A percentile compares a stretch with the other conserved stretches of the same genome.
phyloP scores from a whole-genome alignment of 2,888 invertebrate genomes.

The Hypercompe scribonia region DNA sequence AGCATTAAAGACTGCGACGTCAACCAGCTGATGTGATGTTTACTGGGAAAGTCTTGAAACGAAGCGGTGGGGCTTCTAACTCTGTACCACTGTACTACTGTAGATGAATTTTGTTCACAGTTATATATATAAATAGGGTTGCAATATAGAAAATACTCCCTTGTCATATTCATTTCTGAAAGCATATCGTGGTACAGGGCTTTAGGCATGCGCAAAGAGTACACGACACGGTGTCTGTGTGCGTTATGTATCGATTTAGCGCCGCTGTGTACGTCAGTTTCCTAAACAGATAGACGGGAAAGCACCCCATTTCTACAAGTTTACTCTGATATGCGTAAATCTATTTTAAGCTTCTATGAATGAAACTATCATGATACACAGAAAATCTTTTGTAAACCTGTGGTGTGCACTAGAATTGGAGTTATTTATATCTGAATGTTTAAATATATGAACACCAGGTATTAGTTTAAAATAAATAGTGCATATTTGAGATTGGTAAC shows the following conservation, averaged over 20 bases:
- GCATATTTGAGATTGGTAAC: background rate
- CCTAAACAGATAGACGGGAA: constrained; percentile 67
- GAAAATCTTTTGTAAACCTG: constrained; percentile 22
- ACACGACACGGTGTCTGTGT: constrained; percentile 66
- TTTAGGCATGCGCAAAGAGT: constrained; percentile 73
- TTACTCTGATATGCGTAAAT: constrained; percentile 66
- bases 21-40: constrained; percentile 84
- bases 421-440: background rate
- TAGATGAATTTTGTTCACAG: constrained; percentile 51
- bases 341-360: constrained; percentile 73
- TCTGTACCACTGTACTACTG: constrained; percentile 70
- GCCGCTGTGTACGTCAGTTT: constrained; percentile 80
- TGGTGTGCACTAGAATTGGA: background rate
- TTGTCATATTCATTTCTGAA: constrained; percentile 54
- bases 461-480: background rate
- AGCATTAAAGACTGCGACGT: constrained; percentile 76
- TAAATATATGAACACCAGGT: background rate
- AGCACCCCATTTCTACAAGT: constrained; percentile 56
- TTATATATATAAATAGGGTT: constrained; percentile 31
- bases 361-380: constrained; percentile 57
- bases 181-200: constrained; percentile 71
- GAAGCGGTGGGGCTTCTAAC: constrained; percentile 64
- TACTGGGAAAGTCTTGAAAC: constrained; percentile 76
- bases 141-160: constrained; percentile 36
- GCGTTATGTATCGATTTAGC: constrained; percentile 81